Base-by-base conservation (phyloP, 1,140 invertebrate species). In the Aethina tumida region DNA sequence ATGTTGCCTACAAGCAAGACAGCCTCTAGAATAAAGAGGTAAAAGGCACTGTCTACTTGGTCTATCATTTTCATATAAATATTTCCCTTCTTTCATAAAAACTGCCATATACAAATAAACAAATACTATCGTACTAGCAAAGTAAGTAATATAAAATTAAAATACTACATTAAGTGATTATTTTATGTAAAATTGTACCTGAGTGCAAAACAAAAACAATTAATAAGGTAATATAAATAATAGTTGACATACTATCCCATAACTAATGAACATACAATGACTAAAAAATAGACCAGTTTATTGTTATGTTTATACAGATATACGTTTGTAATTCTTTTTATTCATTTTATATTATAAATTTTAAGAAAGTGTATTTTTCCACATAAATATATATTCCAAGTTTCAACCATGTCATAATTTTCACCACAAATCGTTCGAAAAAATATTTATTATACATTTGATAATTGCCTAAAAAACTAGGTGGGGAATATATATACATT, bases 31-130 rank as follows among this genome's bases (percentile, higher is more conserved):
- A 32, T 35, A 36, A 31, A n/a, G n/a, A 39, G 35, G 30, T 41
- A 45, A 50, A 50, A 50, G 47, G 47, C 50, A 52, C 50, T 47
- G 47, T 52, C 47, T 47, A 52, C 47, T 52, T 52, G 50, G 50
- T 52, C 47, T 52, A 40, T 45, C 33, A 41, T 39, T 32, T 15
- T 34, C 26, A 42, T 40, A 43, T 25, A 44, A 43, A 44, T 39
- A 44, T 39, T 39, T 30, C 27, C 31, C 18, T 37, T 37, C 24
- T 35, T 34, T 21, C 21, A 44, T 31, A 21, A 22, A 40, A 37
- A 31, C 18, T 41, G 17, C 20, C 27, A 32, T 35, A 31, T 40
- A 45, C 27, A 35, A 39, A 41, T 35, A 29, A 32, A 45, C 17
- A 39, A 45, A 40, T 12, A 26, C 19, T 38, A 38, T 24, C 25